A percentile compares a stretch with the other conserved stretches of the same genome.
These are phyloP conservation scores for Limnephilus rhombicus DNA, from an alignment of 2,888 invertebrate species.

Conservation along the genomic window DNA sequence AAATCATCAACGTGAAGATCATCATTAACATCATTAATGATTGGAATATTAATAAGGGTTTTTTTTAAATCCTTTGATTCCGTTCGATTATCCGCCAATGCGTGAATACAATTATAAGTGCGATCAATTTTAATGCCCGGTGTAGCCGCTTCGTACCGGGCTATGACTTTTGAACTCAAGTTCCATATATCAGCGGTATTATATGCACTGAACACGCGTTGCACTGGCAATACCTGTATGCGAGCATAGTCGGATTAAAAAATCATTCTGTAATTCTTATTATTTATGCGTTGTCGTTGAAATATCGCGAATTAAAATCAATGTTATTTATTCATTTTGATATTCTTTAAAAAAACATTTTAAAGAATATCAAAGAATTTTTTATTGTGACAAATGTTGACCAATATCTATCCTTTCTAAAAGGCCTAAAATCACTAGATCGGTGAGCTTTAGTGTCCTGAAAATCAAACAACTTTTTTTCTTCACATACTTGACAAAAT, in stretches of 20 bases:
- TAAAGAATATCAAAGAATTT: no score
- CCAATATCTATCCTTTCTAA: not conserved
- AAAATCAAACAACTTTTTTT: not conserved
- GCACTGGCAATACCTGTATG: not conserved
- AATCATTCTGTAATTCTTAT: not conserved
- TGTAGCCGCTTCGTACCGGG: conserved; percentile 51
- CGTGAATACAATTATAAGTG: conserved; percentile 48
- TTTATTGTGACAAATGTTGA: not conserved
- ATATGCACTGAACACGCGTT: conserved; percentile 57
- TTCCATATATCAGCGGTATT: conserved; percentile 59
- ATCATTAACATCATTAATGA: conserved; percentile 47
- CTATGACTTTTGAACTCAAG: conserved; percentile 53
- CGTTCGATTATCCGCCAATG: conserved; percentile 49
- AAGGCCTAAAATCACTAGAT: not conserved
- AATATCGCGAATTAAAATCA: not conserved
- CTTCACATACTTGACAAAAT: no score
- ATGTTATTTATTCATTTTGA: not conserved
- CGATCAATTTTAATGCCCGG: conserved; percentile 57
- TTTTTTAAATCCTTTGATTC: conserved; percentile 40
- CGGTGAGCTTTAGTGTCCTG: no score
- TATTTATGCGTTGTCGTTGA: not conserved
- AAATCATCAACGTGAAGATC: conserved; percentile 30
- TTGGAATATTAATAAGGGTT: conserved; percentile 27
- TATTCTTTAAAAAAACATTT: not conserved
- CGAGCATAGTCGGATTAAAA: not conserved